Base-by-base conservation (phyloP, 64 coral and sea anemone species). In the Catalaphyllia jardinei region DNA sequence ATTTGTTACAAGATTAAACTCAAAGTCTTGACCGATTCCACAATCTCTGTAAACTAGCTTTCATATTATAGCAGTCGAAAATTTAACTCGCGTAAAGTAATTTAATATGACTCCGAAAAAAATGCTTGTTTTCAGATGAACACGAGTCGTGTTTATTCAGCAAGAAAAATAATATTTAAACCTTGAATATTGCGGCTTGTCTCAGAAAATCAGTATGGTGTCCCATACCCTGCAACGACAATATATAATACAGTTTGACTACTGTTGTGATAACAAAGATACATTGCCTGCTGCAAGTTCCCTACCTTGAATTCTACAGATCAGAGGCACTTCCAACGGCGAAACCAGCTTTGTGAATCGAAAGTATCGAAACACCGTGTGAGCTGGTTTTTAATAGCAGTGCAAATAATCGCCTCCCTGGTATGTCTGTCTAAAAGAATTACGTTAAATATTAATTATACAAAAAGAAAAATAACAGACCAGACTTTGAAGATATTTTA, bases 371-470 rank as follows among this genome's bases (percentile, higher is more conserved):
- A 3, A 31, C 27, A 13, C 10, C 16, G 25, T 73, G 28, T 12
- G 3, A 17, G 27, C 27, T 31, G 71, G 8, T 73, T 73, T 31
- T 73, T 31, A 31, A 73, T 73, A 31, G 27, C 14, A 16, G 14
- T 73, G 11, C 22, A 31, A 31, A 29, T 31, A 73, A 31, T 31
- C 29, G 16, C 29, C 29, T 73, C 29, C 13, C 28, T 15, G 13
- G 29, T 31, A 29, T 73, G 14, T 73, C 16, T 73, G 25, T 4
- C 54, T 57, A 0, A 25, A 31, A 73, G 30, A 73, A 4, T 73
- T 73, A 14, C 71, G 71, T 73, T 73, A 73, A 73, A 73, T 73
- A 73, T 73, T 73, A 73, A 73, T 67, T 22, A 67, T 31, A 16
- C 27, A 73, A 73, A 73, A 73, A 31, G 8, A 10, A 67, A 46